Conservation (phyloP, 2,113 vertebrate species). For the Ceyx margarethae region DNA sequence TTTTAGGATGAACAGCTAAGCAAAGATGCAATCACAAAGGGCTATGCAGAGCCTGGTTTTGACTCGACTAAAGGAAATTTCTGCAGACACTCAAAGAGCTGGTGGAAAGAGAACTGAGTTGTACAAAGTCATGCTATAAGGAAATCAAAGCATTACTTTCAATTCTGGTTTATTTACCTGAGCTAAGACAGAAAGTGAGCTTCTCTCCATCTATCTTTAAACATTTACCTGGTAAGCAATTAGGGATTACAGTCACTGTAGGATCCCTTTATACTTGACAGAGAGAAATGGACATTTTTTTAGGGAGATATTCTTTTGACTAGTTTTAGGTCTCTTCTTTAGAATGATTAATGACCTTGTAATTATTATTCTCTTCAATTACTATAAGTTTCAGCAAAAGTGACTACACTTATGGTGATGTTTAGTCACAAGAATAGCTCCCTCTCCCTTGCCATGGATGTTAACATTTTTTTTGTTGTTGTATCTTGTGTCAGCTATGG, state of each 20-base stretch:
- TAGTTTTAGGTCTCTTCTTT: neutral
- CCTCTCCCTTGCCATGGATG: neutral
- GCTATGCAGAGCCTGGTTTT: neutral
- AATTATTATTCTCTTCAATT: neutral
- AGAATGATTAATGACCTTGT: neutral
- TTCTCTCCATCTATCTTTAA: neutral
- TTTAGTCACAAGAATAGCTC: neutral
- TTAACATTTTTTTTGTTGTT: neutral
- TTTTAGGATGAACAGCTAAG: neutral
- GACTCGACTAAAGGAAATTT: neutral
- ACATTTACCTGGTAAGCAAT: neutral
- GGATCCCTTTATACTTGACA: neutral
- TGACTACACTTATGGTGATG: neutral
- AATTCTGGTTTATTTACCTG: neutral
- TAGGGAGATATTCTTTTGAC: neutral
- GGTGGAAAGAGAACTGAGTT: neutral
- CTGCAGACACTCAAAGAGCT: neutral
- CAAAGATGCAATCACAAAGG: neutral
- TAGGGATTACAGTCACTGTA: neutral
- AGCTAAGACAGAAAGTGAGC: neutral
- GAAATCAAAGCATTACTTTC: neutral
- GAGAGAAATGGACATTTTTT: neutral
- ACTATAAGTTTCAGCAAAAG: neutral
- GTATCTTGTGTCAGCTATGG: neutral
- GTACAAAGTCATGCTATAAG: neutral